Evolutionary conservation across 2,888 invertebrate genomes (phyloP).

Genomic region (Coleophora deauratella): DNA sequence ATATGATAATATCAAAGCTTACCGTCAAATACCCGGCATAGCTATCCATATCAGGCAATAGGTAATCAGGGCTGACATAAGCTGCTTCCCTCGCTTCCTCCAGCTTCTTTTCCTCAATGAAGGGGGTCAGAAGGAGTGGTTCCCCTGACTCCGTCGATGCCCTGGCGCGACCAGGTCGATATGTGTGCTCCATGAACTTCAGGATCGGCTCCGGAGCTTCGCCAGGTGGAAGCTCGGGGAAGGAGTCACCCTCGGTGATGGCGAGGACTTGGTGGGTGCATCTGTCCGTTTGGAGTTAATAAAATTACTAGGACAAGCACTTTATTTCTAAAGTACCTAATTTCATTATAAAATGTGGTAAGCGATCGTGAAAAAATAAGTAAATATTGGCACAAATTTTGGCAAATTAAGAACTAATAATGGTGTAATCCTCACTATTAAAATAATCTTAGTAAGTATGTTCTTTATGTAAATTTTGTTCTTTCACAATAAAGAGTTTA

Average conservation of each 20-base stretch:
- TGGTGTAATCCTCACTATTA: no score
- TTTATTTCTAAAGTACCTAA: no score
- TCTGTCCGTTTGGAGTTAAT: conserved; percentile 23
- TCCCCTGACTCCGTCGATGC: conserved; percentile 51
- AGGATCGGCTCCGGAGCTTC: conserved; percentile 63
- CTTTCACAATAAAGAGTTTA: no score
- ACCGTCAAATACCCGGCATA: conserved; percentile 66
- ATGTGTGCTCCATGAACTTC: conserved; percentile 55
- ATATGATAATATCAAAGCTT: no score
- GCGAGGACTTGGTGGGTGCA: conserved; percentile 26
- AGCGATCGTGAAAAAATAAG: no score
- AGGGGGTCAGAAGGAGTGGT: conserved; percentile 71
- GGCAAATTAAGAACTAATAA: no score
- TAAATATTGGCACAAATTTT: no score
- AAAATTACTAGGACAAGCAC: no score
- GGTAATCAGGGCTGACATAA: conserved; percentile 45
- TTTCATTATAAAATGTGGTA: no score
- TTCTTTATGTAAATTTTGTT: no score
- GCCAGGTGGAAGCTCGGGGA: conserved; percentile 56
- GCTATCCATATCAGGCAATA: conserved; percentile 62
- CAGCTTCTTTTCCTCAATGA: conserved; percentile 65
- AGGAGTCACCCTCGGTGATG: conserved; percentile 27
- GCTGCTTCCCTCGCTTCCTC: conserved; percentile 65
- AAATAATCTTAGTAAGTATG: no score
- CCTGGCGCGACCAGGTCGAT: conserved; percentile 36